A percentile compares a stretch with the other conserved stretches of the same genome.
Conservation (phyloP, 2,797 vertebrate genomes). For the Phrynocephalus forsythii region DNA sequence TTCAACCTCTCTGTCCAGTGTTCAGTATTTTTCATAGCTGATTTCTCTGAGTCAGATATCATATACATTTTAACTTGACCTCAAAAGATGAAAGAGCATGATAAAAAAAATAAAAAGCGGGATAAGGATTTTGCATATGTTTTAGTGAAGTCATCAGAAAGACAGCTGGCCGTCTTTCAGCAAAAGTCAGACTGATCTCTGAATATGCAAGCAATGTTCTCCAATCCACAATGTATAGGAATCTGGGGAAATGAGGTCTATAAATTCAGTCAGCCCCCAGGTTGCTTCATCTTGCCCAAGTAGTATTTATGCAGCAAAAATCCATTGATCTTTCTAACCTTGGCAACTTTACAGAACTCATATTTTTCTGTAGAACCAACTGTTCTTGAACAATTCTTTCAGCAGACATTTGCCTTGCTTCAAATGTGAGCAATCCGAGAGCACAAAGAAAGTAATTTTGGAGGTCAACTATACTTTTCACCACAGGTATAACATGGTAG, state of each 20-base stretch:
- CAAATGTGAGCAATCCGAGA: neutral
- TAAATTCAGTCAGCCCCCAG: constrained; percentile 50
- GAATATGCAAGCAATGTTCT: constrained; percentile 52
- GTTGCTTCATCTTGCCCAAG: constrained; percentile 38
- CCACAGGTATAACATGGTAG: neutral
- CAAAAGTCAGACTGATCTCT: constrained; percentile 47
- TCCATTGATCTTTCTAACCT: constrained; percentile 28
- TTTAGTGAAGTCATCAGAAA: constrained; percentile 33
- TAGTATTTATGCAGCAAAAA: constrained; percentile 37
- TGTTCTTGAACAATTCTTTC: constrained; percentile 23
- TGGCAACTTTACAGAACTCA: constrained; percentile 8
- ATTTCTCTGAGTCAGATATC: neutral
- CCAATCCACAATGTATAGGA: constrained; percentile 21
- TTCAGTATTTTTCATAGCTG: neutral
- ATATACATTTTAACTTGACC: constrained; percentile 5
- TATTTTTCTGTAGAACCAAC: constrained; percentile 41
- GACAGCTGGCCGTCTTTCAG: constrained; percentile 38
- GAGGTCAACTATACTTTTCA: neutral
- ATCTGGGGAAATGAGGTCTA: constrained; percentile 39
- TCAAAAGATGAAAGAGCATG: constrained; percentile 5
- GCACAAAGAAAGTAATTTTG: neutral
- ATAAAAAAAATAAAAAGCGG: constrained; percentile 16
- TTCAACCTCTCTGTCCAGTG: neutral
- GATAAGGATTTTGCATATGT: constrained; percentile 55
- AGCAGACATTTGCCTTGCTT: constrained; percentile 3